Base-by-base conservation (phyloP, 1,140 invertebrate species). In the Drosophila grimshawi region DNA sequence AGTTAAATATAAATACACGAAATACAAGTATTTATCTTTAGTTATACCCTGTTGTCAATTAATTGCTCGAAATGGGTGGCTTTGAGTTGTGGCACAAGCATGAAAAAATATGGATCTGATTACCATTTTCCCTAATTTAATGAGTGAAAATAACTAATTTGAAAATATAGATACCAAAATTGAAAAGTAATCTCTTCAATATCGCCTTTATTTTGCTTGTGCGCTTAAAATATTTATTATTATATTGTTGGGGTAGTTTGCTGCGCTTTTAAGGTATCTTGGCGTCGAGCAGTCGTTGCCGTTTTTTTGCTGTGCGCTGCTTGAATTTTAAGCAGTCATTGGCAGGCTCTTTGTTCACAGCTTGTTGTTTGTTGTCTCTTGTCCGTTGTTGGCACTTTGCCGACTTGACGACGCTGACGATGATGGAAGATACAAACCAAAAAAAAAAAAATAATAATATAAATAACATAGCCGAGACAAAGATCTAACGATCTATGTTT, bases 321-420 rank as follows among this genome's bases (percentile, higher is more conserved):
- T 81, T 89, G 78, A 90, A 81, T 90, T 90, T 89, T 90, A 89
- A 89, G 86, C 86, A 89, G 85, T 89, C 85, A 89, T 89, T 85
- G 85, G 86, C 80, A 57, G 49, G 57, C 70, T 68, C 70, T 68
- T 80, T 85, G 81, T 81, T 69, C 63, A 55, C 60, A 63, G 56
- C 57, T 56, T 70, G 46, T 76, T 75, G 56, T 43, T 64, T 66
- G 70, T 81, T 81, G 81, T 78, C 60, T 72, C 46, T 67, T 52
- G 53, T 55, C 60, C 43, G 66, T 64, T 83, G 80, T 83, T 82
- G 80, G 78, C 78, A 80, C 78, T 71, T 75, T 82, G 80, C 81
- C 79, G 80, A 80, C 41, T 75, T 81, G 80, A 76, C 71, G 80
- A 77, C 48, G 67, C 71, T 72, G 67, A 33, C 63, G 57, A 65